Percentiles rank a stretch among this genome's conserved stretches.
phyloP scores from a whole-genome alignment of 1,140 invertebrate genomes.

The Branchinecta lindahli region DNA sequence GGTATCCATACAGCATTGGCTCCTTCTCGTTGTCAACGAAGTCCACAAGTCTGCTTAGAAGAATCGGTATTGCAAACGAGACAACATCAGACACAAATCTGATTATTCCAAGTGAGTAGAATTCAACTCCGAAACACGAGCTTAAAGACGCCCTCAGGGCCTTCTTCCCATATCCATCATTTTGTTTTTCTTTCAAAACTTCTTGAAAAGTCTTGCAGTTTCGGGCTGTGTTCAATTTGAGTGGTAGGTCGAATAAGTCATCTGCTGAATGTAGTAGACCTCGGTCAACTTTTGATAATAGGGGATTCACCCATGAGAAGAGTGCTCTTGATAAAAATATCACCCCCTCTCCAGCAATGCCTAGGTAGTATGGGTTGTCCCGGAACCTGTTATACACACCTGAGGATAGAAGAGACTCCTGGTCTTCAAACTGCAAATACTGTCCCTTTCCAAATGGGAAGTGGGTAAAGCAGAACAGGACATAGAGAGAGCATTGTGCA shows the following conservation, averaged over 20 bases:
- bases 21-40: slow-evolving; percentile 60
- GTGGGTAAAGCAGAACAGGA: slow-evolving; percentile 28
- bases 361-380: slow-evolving; percentile 50
- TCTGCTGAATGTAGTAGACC: slow-evolving; percentile 49
- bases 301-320: slow-evolving; percentile 72
- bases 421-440: slow-evolving; percentile 23
- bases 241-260: slow-evolving; percentile 72
- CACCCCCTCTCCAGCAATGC: slow-evolving; percentile 59
- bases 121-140: slow-evolving; percentile 61
- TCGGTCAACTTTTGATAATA: slow-evolving; percentile 63
- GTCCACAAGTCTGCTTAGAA: slow-evolving; percentile 62
- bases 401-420: slow-evolving; percentile 23
- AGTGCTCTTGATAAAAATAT: slow-evolving; percentile 53
- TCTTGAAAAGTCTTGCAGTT: slow-evolving; percentile 42
- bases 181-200: slow-evolving; percentile 13
- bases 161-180: slow-evolving; percentile 11
- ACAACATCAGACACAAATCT: slow-evolving; percentile 66
- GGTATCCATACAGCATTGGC: slow-evolving; percentile 49
- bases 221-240: slow-evolving; percentile 42
- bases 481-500: slow-evolving; percentile 24
- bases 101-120: slow-evolving; percentile 72
- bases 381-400: slow-evolving; percentile 34
- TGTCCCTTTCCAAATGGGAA: slow-evolving; percentile 25
- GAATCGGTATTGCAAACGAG: slow-evolving; percentile 71
- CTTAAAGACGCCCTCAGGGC: slow-evolving; percentile 12